These are phyloP conservation scores for Platysteira castanea DNA, from an alignment of 2,113 vertebrate genomes.

Conservation along the genomic window DNA sequence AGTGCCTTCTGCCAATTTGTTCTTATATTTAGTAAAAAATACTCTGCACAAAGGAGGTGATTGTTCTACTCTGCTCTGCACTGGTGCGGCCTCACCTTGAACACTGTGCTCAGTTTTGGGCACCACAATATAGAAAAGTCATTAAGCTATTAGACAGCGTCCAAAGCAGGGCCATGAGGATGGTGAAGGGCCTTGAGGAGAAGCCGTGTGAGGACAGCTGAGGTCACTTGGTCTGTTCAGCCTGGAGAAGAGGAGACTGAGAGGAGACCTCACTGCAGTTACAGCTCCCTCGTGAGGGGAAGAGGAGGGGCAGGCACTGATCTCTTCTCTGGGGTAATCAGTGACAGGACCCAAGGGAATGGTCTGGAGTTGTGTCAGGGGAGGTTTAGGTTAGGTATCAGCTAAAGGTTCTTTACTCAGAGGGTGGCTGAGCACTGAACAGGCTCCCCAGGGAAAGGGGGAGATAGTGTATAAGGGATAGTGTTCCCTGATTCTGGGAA, in stretches of 20 bases:
- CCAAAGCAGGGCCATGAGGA: not conserved
- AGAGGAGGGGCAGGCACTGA: not conserved
- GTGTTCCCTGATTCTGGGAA: not conserved
- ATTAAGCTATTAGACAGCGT: not conserved
- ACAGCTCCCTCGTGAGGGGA: not conserved
- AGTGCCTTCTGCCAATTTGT: not conserved
- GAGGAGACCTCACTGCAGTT: not conserved
- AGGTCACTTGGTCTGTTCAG: not conserved
- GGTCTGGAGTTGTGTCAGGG: not conserved
- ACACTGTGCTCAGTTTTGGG: not conserved
- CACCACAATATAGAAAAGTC: not conserved
- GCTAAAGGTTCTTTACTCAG: not conserved
- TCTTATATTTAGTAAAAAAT: not conserved
- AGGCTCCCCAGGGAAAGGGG: not conserved
- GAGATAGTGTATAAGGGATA: not conserved
- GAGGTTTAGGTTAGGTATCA: not conserved
- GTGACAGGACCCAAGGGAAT: not conserved
- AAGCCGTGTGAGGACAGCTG: accelerated
- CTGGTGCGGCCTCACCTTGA: not conserved
- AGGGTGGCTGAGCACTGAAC: not conserved
- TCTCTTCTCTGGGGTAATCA: not conserved
- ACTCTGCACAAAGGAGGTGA: not conserved
- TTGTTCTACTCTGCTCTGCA: not conserved
- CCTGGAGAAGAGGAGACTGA: not conserved
- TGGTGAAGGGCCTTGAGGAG: not conserved